phyloP scores from a whole-genome alignment of 2,113 vertebrate species.

The Lichenostomus cassidix region DNA sequence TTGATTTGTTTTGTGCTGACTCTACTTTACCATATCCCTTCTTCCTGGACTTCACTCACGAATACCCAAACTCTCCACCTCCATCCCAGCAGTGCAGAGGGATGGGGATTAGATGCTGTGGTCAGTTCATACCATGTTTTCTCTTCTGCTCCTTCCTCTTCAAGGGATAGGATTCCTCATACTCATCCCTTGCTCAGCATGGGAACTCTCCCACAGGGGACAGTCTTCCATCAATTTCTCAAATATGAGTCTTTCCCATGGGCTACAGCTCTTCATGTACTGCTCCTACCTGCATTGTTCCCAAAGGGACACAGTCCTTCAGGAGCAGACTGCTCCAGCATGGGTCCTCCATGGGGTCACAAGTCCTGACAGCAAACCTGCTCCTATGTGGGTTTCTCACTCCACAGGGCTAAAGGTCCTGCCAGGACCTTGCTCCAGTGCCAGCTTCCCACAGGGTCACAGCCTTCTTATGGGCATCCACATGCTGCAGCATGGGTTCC shows the following conservation, averaged over 20 bases:
- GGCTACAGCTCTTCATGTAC: too few relatives aligned
- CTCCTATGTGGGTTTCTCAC: fast-evolving
- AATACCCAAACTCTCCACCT: background rate
- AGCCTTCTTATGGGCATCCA: too few relatives aligned
- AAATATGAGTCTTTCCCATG: background rate
- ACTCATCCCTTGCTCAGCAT: background rate
- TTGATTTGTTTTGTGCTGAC: background rate
- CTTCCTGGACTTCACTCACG: background rate
- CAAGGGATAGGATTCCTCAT: background rate
- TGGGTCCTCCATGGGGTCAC: fast-evolving
- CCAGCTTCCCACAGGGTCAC: background rate
- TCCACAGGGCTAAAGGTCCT: background rate
- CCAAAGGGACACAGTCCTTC: background rate
- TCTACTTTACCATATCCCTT: background rate
- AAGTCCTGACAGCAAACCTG: background rate
- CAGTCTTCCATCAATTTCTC: background rate
- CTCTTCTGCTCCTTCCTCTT: background rate
- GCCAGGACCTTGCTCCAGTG: background rate
- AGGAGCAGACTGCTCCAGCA: background rate
- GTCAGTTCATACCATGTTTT: background rate
- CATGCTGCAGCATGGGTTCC: background rate
- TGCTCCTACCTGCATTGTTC: background rate
- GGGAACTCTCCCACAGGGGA: background rate
- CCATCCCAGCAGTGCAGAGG: background rate
- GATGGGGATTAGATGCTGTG: background rate